A percentile compares a stretch with the other conserved stretches of the same genome.
phyloP scores from a whole-genome alignment of 1,140 invertebrate genomes.

The Samia ricini region DNA sequence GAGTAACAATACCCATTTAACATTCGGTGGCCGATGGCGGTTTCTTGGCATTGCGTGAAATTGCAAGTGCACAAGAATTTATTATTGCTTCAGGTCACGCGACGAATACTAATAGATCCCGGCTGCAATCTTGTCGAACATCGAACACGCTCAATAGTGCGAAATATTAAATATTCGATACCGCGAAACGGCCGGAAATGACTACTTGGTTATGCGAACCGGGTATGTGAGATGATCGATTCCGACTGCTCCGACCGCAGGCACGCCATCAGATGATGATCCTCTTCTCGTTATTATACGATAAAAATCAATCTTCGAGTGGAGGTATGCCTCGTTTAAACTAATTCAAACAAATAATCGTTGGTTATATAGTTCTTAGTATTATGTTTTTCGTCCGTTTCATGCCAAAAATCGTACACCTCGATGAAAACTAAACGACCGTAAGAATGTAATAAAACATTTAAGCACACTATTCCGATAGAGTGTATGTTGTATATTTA shows the following conservation, averaged over 20 bases:
- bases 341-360: background rate
- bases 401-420: background rate
- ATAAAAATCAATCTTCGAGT: slow-evolving; percentile 49
- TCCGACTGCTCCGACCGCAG: slow-evolving; percentile 34
- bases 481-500: slow-evolving; percentile 37
- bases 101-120: slow-evolving; percentile 58
- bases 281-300: slow-evolving; percentile 38
- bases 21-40: slow-evolving; percentile 62
- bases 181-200: slow-evolving; percentile 64
- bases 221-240: slow-evolving; percentile 64
- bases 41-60: slow-evolving; percentile 70
- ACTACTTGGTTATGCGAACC: slow-evolving; percentile 61
- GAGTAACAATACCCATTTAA: slow-evolving; percentile 57
- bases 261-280: slow-evolving; percentile 3
- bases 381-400: background rate
- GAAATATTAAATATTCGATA: slow-evolving; percentile 70
- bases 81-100: slow-evolving; percentile 58
- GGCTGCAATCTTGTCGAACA: slow-evolving; percentile 34
- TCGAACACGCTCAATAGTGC: slow-evolving; percentile 50
- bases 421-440: background rate
- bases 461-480: slow-evolving; percentile 13
- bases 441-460: background rate
- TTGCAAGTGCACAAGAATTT: slow-evolving; percentile 74
- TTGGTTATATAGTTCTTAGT: background rate
- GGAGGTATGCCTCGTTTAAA: background rate